Evolutionary conservation across 2,888 invertebrate species (phyloP).

Genomic region (Diaperis boleti): DNA sequence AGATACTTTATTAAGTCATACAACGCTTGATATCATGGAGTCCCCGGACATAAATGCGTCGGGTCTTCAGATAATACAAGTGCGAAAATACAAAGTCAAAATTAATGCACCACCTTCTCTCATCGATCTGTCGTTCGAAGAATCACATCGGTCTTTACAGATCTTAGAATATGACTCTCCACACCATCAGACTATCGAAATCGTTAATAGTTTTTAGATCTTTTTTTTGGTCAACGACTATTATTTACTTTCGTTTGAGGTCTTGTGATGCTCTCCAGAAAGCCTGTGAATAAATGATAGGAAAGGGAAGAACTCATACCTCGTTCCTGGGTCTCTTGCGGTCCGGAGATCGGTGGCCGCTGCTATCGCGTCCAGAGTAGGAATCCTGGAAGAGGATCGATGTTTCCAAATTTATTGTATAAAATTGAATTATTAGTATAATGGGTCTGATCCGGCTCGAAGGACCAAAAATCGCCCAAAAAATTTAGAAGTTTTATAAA

Average conservation of each 20-base stretch:
- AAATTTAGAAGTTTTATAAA: too few relatives aligned
- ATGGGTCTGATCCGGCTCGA: too few relatives aligned
- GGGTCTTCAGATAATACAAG: constrained; percentile 36
- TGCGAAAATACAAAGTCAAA: constrained; percentile 16
- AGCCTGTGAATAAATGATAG: constrained; percentile 39
- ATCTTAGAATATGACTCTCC: constrained; percentile 18
- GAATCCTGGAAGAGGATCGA: too few relatives aligned
- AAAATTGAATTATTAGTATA: too few relatives aligned
- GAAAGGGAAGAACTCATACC: constrained; percentile 63
- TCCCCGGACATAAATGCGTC: constrained; percentile 58
- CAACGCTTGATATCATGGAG: constrained; percentile 40
- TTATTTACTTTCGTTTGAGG: background rate
- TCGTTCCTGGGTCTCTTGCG: constrained; percentile 75
- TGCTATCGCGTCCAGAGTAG: constrained; percentile 69
- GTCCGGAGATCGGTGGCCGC: constrained; percentile 73
- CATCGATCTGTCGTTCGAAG: constrained; percentile 34
- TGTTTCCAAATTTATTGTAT: too few relatives aligned
- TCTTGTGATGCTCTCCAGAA: background rate
- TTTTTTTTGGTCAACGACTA: constrained; percentile 1
- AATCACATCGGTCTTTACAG: constrained; percentile 22
- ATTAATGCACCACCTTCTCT: constrained; percentile 24
- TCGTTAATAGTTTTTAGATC: constrained; percentile 4
- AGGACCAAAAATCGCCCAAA: too few relatives aligned
- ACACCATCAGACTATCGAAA: constrained; percentile 25
- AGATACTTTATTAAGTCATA: constrained; percentile 52